phyloP scores from a whole-genome alignment of 2,797 vertebrate genomes.

The Tenualosa thibaudeaui region DNA sequence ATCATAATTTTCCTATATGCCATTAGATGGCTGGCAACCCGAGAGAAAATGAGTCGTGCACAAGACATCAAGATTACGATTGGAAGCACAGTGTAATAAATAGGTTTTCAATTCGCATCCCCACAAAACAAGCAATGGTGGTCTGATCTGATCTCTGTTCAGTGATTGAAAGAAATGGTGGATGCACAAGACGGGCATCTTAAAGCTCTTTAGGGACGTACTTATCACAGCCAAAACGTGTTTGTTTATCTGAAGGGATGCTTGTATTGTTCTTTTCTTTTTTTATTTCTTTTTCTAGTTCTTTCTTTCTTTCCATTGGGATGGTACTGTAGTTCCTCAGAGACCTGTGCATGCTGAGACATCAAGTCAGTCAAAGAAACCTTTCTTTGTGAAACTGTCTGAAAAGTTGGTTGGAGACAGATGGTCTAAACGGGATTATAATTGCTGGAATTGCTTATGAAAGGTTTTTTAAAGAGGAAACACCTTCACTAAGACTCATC shows the following conservation, averaged over 20 bases:
- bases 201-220: neutral
- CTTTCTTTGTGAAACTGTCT: neutral
- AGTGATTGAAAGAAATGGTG: neutral
- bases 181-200: neutral
- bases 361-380: neutral
- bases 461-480: neutral
- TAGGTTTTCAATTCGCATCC: neutral
- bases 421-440: neutral
- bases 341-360: neutral
- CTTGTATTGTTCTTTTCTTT: neutral
- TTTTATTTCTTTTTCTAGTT: neutral
- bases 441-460: neutral
- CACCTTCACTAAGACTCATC: neutral
- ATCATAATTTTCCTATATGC: neutral
- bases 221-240: neutral
- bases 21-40: neutral
- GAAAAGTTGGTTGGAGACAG: neutral
- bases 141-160: neutral
- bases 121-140: neutral
- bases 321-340: neutral
- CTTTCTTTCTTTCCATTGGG: neutral
- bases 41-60: neutral
- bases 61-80: neutral
- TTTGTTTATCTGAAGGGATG: neutral
- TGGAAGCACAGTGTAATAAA: neutral